Base-by-base conservation (phyloP, 1,140 invertebrate genomes). In the Zaprionus ornatus region DNA sequence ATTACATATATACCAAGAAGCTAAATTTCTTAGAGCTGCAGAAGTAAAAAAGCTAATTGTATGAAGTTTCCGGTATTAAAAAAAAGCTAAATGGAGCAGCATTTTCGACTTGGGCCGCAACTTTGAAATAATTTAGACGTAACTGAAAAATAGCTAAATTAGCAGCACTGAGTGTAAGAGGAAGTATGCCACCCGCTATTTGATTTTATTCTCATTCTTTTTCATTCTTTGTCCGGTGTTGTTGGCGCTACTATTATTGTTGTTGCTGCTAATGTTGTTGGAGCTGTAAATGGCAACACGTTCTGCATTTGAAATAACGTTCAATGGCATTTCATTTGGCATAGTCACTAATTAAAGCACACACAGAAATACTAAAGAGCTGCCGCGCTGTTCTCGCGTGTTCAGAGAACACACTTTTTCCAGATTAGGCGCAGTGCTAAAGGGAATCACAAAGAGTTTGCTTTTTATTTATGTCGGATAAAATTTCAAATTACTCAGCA, bases 241-340 rank as follows among this genome's bases (percentile, higher is more conserved):
- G n/a, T n/a, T 68, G 56, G 32, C 27, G 17, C 4, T 40, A 17
- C n/a, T 17, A 35, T 23, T 67, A 3, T 21, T 61, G 25, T 19
- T 29, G 52, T 59, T 52, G 17, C 60, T 66, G 45, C 59, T 56
- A 42, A 25, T 61, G 42, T 37, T 80, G 67, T 48, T 61, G 64
- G 40, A 64, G 45, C 48, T 88, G 74, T 73, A 80, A 84, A 84
- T 79, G 75, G 69, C 75, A 84, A 76, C 85, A 85, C 81, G 81
- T 71, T 90, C 62, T 82, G 85, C 81, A 88, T 88, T 90, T 79
- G 59, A 88, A 88, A 90, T 82, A 88, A 71, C 66, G 64, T 74
- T 77, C 85, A 88, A 88, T 88, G 81, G 78, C 79, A 85, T 85
- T 82, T 79, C 63, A 71, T 76, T 90, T 73, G 71, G 62, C 69